Evolutionary conservation across 2,888 invertebrate species (phyloP).

Genomic region (Epistrophe grossulariae): DNA sequence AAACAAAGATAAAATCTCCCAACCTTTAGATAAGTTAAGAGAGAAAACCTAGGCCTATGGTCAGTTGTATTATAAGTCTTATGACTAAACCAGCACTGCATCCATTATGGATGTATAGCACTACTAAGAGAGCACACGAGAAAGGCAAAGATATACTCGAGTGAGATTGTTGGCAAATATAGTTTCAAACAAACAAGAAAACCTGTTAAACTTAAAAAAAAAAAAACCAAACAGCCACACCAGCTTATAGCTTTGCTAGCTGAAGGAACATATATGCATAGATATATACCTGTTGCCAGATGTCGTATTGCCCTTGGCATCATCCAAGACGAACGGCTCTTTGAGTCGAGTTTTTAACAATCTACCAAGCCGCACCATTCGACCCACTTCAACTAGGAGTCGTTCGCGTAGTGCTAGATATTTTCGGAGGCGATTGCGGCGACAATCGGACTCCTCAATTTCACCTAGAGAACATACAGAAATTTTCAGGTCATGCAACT

Average conservation of each 20-base stretch:
- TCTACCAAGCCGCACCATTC: conserved; percentile 89
- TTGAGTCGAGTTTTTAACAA: conserved; percentile 87
- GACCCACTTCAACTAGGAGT: conserved; percentile 88
- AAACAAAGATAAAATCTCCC: not conserved
- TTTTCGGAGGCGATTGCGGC: conserved; percentile 84
- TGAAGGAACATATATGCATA: conserved; percentile 61
- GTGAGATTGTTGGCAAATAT: conserved; percentile 36
- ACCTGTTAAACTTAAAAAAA: conserved; percentile 58
- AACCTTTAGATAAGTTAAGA: not conserved
- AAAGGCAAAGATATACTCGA: conserved; percentile 51
- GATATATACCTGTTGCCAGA: conserved; percentile 79
- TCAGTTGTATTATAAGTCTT: not conserved
- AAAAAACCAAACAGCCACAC: conserved; percentile 29
- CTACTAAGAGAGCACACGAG: conserved; percentile 10
- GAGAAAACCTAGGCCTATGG: not conserved
- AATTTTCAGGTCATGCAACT: conserved; percentile 86
- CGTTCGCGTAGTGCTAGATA: conserved; percentile 87
- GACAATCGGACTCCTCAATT: conserved; percentile 83
- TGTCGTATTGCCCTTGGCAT: conserved; percentile 77
- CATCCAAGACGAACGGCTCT: conserved; percentile 86
- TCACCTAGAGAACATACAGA: conserved; percentile 85
- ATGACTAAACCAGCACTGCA: not conserved
- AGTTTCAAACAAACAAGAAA: conserved; percentile 28
- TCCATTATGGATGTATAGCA: not conserved
- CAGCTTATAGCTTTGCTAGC: not conserved